These are phyloP conservation scores for Zosterops hypoxanthus DNA, from an alignment of 2,113 vertebrate genomes.

Conservation along the genomic window DNA sequence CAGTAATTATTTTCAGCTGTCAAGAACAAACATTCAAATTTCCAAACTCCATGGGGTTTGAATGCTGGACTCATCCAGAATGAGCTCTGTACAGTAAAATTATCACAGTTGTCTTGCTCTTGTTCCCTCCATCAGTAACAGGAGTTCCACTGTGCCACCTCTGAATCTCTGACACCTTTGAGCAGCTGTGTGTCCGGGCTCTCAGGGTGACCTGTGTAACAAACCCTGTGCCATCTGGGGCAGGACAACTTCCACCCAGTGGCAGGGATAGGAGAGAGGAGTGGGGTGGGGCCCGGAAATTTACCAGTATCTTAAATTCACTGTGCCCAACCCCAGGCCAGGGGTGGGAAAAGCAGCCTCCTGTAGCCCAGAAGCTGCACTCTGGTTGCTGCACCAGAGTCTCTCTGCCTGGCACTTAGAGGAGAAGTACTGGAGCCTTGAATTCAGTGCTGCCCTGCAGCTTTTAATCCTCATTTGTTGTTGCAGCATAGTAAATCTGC, in stretches of 20 bases:
- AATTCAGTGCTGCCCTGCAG: not conserved
- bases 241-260: not conserved
- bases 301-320: not conserved
- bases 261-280: not conserved
- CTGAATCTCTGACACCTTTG: not conserved
- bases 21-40: not conserved
- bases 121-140: not conserved
- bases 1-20: not conserved
- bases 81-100: not conserved
- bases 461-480: conserved; percentile 3
- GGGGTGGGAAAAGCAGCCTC: not conserved
- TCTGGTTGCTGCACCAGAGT: not conserved
- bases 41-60: not conserved
- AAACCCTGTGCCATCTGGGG: not conserved
- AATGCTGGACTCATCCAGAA: not conserved
- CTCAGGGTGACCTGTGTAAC: not conserved
- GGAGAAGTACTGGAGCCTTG: not conserved
- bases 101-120: not conserved
- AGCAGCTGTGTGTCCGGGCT: not conserved
- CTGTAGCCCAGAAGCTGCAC: fast-evolving
- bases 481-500: not conserved
- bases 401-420: not conserved
- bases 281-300: not conserved
- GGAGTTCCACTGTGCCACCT: not conserved
- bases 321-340: fast-evolving